Evolutionary conservation across 2,113 vertebrate genomes (phyloP), one percentile per base, ranked within the genome.

Genomic region (Progne subis): DNA sequence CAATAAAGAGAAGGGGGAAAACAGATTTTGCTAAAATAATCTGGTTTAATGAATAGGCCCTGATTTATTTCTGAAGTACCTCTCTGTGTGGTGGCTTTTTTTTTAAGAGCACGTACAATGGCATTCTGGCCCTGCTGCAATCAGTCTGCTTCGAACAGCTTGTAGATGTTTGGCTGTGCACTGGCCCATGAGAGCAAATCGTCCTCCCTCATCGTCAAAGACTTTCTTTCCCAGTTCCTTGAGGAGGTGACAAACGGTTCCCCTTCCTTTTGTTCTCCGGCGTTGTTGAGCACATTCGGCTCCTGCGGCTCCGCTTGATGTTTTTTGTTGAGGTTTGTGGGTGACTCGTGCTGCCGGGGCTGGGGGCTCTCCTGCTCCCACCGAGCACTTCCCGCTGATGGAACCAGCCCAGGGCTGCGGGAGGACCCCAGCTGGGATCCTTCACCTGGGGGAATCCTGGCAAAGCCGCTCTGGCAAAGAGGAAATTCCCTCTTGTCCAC

Each of bases 151-250:
- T 26, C 50, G 4, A 49, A 91, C 96, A 97, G 95, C 96, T 97
- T 97, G 96, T 94, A 91, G 94, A 80, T 94, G 94, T 97, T 97
- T 97, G 96, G 96, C 87, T 97, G 96, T 88, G 95, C 97, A 94
- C 79, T 97, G 95, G 96, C 94, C 96, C 96, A 96, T 96, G 96
- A 97, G 96, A 96, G 94, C 95, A 96, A 94, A 97, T 95, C 76
- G 72, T 95, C 94, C 95, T 96, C 94, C 92, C 94, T 97, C 81
- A 85, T 71, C n/a, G 25, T 89, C 97, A 95, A 81, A 97, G 94
- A 92, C 93, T 94, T 96, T 82, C 89, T 86, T 88, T 41, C 23
- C 63, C 92, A 25, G 79, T 92, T 86, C 93, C 93, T 95, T 94
- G 87, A 82, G 69, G 95, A 89, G 85, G 86, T 90, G 96, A 96